Conservation (phyloP, 2,113 vertebrate species). For the Hippotragus niger region DNA sequence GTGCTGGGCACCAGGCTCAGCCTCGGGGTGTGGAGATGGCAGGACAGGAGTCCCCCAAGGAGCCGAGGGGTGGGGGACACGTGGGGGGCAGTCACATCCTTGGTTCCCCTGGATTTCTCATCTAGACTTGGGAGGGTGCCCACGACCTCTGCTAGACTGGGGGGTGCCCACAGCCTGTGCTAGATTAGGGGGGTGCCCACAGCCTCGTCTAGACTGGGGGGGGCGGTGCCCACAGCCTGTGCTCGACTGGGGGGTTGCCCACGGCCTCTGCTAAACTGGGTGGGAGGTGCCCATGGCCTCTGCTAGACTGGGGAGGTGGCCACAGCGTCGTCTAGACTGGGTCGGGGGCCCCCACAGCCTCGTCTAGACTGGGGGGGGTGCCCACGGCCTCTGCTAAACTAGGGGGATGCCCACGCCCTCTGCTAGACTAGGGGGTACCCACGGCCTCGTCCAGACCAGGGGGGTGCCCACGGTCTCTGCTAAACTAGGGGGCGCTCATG, state of each 20-base stretch:
- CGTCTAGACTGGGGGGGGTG: too few relatives aligned
- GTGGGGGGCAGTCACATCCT: accelerated
- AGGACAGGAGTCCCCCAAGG: neutral
- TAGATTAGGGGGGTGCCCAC: too few relatives aligned
- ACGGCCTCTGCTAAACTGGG: too few relatives aligned
- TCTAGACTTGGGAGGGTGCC: neutral
- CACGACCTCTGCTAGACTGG: neutral
- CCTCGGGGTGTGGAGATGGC: neutral
- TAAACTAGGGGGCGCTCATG: neutral
- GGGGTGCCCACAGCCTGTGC: too few relatives aligned
- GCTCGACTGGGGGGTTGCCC: too few relatives aligned
- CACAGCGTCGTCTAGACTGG: too few relatives aligned
- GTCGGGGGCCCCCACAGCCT: too few relatives aligned
- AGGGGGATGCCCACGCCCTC: too few relatives aligned
- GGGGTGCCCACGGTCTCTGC: accelerated
- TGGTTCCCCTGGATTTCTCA: neutral
- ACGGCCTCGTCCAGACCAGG: accelerated
- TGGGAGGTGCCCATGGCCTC: too few relatives aligned
- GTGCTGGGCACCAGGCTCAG: neutral
- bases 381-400: neutral
- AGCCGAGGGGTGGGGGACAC: neutral
- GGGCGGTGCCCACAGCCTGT: too few relatives aligned
- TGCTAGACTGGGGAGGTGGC: neutral
- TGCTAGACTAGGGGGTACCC: too few relatives aligned
- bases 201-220: too few relatives aligned